Evolutionary conservation across 2,113 vertebrate species (phyloP).

Genomic region (Toxotes jaculatrix): DNA sequence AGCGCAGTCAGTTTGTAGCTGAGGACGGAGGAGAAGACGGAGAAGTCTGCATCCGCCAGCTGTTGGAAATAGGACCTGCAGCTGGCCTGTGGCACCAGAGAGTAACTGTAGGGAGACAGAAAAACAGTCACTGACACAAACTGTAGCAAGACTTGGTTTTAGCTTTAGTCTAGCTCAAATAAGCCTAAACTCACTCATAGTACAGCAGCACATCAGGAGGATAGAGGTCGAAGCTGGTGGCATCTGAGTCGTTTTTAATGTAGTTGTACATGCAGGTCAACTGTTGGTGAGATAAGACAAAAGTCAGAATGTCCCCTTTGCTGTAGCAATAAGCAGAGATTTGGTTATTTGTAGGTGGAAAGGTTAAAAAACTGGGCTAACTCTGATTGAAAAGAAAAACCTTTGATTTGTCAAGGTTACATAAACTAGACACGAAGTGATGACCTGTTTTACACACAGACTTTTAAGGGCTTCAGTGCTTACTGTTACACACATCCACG

Average conservation of each 20-base stretch:
- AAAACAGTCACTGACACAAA: background rate
- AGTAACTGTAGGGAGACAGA: constrained; percentile 66
- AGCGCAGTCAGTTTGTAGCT: constrained; percentile 63
- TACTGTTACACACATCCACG: background rate
- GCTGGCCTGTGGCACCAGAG: constrained; percentile 55
- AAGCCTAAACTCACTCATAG: constrained; percentile 76
- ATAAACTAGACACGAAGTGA: too few relatives aligned
- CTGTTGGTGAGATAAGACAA: constrained; percentile 56
- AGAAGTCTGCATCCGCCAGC: constrained; percentile 77
- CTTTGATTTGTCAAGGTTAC: too few relatives aligned
- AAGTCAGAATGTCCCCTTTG: background rate
- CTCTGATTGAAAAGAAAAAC: background rate
- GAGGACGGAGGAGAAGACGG: constrained; percentile 73
- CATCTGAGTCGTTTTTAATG: constrained; percentile 45
- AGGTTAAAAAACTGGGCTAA: too few relatives aligned
- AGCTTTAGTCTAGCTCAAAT: background rate
- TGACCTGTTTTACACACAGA: too few relatives aligned
- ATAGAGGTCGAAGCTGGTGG: constrained; percentile 64
- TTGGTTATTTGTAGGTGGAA: background rate
- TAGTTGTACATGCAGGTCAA: constrained; percentile 84
- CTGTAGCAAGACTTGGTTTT: background rate
- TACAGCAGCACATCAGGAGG: constrained; percentile 82
- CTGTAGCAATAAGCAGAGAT: background rate
- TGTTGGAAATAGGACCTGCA: constrained; percentile 80
- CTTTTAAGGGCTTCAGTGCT: too few relatives aligned